Percentiles rank a stretch among this genome's conserved stretches.
Evolutionary conservation across 2,888 invertebrate species (phyloP).

Genomic region (Pollenia labialis): DNA sequence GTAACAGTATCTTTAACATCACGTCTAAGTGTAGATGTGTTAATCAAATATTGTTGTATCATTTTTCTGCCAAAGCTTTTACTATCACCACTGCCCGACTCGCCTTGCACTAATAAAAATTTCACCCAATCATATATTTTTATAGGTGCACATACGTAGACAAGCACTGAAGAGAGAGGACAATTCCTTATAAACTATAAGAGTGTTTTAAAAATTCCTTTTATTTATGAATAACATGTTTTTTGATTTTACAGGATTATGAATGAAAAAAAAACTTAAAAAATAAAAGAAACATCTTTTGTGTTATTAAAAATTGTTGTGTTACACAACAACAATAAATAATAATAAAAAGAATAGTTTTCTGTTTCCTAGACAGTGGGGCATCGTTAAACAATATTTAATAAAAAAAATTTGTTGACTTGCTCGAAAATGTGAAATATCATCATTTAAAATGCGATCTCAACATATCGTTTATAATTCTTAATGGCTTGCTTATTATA

Average conservation of each 20-base stretch:
- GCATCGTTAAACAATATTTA: too few relatives aligned
- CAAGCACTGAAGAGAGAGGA: neutral
- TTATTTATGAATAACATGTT: conserved; percentile 55
- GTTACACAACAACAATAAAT: conserved; percentile 43
- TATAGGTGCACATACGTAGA: neutral
- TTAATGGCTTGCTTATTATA: too few relatives aligned
- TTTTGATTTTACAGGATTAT: conserved; percentile 35
- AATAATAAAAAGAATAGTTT: conserved; percentile 24
- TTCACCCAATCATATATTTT: neutral
- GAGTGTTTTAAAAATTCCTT: conserved; percentile 54
- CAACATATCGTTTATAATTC: too few relatives aligned
- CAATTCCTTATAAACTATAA: conserved; percentile 9
- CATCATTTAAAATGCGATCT: too few relatives aligned
- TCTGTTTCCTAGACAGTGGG: neutral
- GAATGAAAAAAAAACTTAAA: conserved; percentile 20
- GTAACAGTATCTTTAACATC: conserved; percentile 3
- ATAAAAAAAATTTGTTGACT: too few relatives aligned
- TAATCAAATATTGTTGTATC: conserved; percentile 67
- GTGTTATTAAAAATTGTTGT: conserved; percentile 57
- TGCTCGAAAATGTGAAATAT: too few relatives aligned
- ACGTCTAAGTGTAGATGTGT: conserved; percentile 56
- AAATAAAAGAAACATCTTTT: conserved; percentile 48
- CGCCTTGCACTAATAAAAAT: conserved; percentile 8
- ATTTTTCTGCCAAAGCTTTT: conserved; percentile 48
- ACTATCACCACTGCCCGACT: neutral